Evolutionary conservation across 2,797 vertebrate genomes (phyloP).

Genomic region (Chanos chanos): DNA sequence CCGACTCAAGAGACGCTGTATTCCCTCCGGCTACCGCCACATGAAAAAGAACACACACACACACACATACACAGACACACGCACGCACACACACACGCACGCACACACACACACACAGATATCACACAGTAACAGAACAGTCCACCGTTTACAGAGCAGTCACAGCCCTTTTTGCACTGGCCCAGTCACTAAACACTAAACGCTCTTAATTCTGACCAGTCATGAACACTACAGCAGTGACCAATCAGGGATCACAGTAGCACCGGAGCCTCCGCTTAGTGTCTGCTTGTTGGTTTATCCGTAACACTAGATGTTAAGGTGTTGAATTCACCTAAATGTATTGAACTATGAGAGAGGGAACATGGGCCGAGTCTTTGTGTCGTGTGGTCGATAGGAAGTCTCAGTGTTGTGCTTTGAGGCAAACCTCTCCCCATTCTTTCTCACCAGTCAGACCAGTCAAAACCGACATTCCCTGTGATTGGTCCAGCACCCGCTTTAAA

Average conservation of each 20-base stretch:
- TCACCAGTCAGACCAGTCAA: background rate
- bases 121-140: no score
- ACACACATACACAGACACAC: slow-evolving; percentile 1
- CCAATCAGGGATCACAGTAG: no score
- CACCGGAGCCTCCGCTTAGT: background rate
- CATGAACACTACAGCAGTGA: no score
- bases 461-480: background rate
- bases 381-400: no score
- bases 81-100: slow-evolving; percentile 16
- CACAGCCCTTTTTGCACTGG: no score
- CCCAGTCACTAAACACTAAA: background rate
- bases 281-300: no score
- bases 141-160: no score
- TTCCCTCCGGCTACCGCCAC: slow-evolving; percentile 41
- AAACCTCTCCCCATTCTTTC: background rate
- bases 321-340: background rate
- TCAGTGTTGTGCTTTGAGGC: background rate
- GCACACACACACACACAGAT: slow-evolving; percentile 33
- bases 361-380: no score
- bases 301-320: no score
- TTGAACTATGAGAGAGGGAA: background rate
- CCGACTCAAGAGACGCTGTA: slow-evolving; percentile 6
- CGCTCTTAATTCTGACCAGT: no score
- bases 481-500: background rate
- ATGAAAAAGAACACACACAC: slow-evolving; percentile 10